Base-by-base conservation (phyloP, 2,797 vertebrate species). In the Girardinus metallicus region DNA sequence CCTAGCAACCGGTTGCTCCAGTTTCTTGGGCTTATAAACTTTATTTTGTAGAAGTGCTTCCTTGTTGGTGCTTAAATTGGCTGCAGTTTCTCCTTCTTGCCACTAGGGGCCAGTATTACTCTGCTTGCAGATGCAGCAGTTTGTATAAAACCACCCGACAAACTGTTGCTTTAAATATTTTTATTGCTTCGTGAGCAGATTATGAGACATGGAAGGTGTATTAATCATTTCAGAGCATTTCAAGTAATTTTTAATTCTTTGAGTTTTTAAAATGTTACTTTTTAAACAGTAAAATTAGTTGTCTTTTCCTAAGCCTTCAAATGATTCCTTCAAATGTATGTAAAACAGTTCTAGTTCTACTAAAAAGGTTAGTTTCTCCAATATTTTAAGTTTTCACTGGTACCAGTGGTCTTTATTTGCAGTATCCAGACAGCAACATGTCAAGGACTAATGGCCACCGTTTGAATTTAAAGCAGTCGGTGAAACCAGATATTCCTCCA, bases 91-190 rank as follows among this genome's bases (percentile, higher is more conserved):
- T 26, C 46, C 1, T 0, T 84, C 10, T 80, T 80, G 0, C 89
- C 88, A 90, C 80, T 16, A 86, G 89, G 86, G 66, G 89, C 34
- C 60, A 60, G 81, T 84, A 5, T 81, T 29, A 23, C 2, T 77
- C 55, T 68, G 23, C 6, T 44, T 62, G 15, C 13, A 34, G 31
- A 36, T 4, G 9, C 34, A 21, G 31, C 29, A 34, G 29, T 62
- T 68, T 23, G 21, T 5, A 23, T 39, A 68, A 39, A 68, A 39
- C 62, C 36, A 68, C 34, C 34, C 6, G 21, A 39, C 36, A 43
- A 70, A 70, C 39, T 43, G 39, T 39, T 70, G 39, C 23, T 4
- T 70, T 39, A 8, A 18, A 36, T 34, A 9, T 21, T 70, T 41
- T 15, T 26, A 41, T 26, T 41, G 8, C 11, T 44, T 71, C 7